Base-by-base conservation (phyloP, 2,888 invertebrate species). In the Lissocephala sabroskyi region DNA sequence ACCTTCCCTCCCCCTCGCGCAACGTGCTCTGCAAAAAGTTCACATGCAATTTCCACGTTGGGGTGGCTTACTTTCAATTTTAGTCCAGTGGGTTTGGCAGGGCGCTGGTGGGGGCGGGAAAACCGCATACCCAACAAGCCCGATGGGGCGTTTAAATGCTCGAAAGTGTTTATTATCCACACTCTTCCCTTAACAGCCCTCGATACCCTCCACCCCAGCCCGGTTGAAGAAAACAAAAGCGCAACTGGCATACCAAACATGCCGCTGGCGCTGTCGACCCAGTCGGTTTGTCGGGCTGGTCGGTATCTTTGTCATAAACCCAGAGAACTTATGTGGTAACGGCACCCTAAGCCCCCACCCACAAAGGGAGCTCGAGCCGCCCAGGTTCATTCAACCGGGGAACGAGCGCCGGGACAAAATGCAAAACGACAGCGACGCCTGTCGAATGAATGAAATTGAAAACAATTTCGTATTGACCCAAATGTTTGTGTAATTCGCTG, bases 1-100 rank as follows among this genome's bases (percentile, higher is more conserved):
- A 33, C 39, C 11, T 46, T 33, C 2, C 13, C n/a, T n/a, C n/a
- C n/a, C n/a, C n/a, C n/a, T n/a, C n/a, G n/a, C n/a, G n/a, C n/a
- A n/a, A n/a, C n/a, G n/a, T n/a, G n/a, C n/a, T n/a, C n/a, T n/a
- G n/a, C n/a, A n/a, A n/a, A 51, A 45, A 51, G 56, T 71, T 75
- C 78, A 60, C 79, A 78, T 73, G 79, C 79, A 73, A 78, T 64
- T 67, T 64, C 44, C 56, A 56, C 61, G 76, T 76, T 78, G 73
- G 36, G 23, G 14, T 9, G 39, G 37, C 19, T 45, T 45, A 26
- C 26, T 55, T 55, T 37, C 57, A 49, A 56, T 51, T 51, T 49
- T 56, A 3, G 3, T 23, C 23, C 3, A 5, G 3, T 45, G 29
- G 30, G 13, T 30, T 23, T 23, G 23, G 4, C 23, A 23, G 23